These are phyloP conservation scores for Egretta garzetta DNA, from an alignment of 2,113 vertebrate genomes.

Conservation along the genomic window DNA sequence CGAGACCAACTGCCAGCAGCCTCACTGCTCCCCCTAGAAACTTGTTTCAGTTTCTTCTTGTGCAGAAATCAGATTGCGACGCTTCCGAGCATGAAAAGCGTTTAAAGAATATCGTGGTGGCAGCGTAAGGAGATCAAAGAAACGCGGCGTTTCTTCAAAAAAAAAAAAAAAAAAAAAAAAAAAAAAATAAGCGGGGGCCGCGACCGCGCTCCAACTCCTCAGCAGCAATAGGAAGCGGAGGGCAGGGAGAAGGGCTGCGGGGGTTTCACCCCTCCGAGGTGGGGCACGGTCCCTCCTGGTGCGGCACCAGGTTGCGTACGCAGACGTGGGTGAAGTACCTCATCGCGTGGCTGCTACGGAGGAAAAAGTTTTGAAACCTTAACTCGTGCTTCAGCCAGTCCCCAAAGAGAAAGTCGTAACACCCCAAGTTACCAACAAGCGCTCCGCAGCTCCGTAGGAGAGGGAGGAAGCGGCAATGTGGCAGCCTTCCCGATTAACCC, in stretches of 20 bases:
- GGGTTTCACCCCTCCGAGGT: background rate
- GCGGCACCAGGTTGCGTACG: too few species aligned
- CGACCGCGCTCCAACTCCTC: background rate
- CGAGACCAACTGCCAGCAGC: slow-evolving; percentile 35
- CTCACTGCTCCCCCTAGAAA: slow-evolving; percentile 45
- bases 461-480: background rate
- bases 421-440: background rate
- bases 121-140: background rate
- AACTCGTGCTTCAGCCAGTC: background rate
- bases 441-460: background rate
- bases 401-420: background rate
- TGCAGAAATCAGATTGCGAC: slow-evolving; percentile 39
- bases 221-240: background rate
- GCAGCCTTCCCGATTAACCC: background rate
- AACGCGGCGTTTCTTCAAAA: background rate
- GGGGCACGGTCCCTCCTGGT: background rate
- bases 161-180: background rate
- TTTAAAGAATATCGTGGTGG: background rate
- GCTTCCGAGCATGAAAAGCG: background rate
- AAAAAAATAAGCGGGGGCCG: too few species aligned
- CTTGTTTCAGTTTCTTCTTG: slow-evolving; percentile 62
- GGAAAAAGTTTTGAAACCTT: background rate
- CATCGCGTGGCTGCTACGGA: rapidly evolving
- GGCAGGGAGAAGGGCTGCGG: background rate
- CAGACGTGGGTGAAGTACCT: background rate